These are phyloP conservation scores for Pipistrellus kuhlii DNA, from an alignment of 2,797 vertebrate genomes.

Conservation along the genomic window DNA sequence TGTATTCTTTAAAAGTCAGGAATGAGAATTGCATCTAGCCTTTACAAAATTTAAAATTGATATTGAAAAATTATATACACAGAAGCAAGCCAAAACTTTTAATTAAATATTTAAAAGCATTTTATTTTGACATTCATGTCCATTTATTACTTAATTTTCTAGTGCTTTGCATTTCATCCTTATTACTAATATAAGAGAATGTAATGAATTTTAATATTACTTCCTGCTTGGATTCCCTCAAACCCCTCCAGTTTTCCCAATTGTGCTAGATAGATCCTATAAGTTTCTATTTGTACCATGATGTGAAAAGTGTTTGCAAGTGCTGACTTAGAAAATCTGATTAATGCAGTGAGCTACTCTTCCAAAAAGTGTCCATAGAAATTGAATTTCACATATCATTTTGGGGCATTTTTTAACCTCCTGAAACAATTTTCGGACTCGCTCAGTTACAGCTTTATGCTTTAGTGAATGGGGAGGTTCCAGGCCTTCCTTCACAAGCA, in stretches of 20 bases:
- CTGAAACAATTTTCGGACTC: background rate
- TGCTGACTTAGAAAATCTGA: conserved; percentile 28
- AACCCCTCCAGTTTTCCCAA: background rate
- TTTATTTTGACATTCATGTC: conserved; percentile 20
- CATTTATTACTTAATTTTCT: conserved; percentile 25
- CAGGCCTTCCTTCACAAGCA: background rate
- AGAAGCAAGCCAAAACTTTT: background rate
- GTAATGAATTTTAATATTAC: conserved; percentile 29
- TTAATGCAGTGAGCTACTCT: conserved; percentile 38
- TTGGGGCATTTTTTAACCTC: background rate
- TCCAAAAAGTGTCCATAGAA: conserved; percentile 27
- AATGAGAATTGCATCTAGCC: background rate
- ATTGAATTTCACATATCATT: conserved; percentile 49
- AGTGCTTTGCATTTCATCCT: conserved; percentile 10
- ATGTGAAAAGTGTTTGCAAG: conserved; percentile 33
- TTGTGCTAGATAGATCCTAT: background rate
- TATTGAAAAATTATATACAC: background rate
- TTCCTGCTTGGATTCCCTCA: background rate
- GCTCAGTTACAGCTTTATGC: background rate
- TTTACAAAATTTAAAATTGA: conserved; percentile 25
- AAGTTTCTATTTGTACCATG: conserved; percentile 31
- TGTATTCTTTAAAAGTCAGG: background rate
- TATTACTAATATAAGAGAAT: conserved; percentile 23
- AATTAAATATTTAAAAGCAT: conserved; percentile 38
- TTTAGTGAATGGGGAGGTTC: background rate